Conservation (phyloP, 2,888 invertebrate genomes). For the Epistrophe grossulariae region DNA sequence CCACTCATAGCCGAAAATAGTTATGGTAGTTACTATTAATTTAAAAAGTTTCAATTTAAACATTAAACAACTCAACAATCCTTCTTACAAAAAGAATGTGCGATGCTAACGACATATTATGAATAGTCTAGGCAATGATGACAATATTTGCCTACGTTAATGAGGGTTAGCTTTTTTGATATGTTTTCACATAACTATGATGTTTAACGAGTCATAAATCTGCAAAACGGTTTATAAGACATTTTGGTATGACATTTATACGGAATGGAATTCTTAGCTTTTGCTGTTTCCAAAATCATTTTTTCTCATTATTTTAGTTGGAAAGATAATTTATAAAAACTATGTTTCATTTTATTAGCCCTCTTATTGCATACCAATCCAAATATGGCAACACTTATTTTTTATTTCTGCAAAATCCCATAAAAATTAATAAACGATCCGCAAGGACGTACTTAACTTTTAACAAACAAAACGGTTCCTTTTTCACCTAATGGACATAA, state of each 20-base stretch:
- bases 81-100: not conserved
- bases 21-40: not conserved
- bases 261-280: not conserved
- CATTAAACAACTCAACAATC: not conserved
- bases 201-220: slow-evolving; percentile 2
- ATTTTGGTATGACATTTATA: not conserved
- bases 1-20: not conserved
- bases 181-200: not conserved
- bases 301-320: not conserved
- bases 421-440: no score
- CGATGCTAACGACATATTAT: not conserved
- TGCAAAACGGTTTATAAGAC: not conserved
- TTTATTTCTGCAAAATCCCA: no score
- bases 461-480: no score
- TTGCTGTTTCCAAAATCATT: not conserved
- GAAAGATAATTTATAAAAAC: no score
- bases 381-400: not conserved
- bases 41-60: not conserved
- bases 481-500: no score
- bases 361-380: not conserved
- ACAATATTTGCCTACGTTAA: not conserved
- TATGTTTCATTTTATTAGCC: not conserved
- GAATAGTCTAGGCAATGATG: not conserved
- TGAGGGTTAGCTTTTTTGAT: not conserved
- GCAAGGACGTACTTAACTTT: no score